Conservation (phyloP, 2,113 vertebrate species). For the Bagarius yarrelli region DNA sequence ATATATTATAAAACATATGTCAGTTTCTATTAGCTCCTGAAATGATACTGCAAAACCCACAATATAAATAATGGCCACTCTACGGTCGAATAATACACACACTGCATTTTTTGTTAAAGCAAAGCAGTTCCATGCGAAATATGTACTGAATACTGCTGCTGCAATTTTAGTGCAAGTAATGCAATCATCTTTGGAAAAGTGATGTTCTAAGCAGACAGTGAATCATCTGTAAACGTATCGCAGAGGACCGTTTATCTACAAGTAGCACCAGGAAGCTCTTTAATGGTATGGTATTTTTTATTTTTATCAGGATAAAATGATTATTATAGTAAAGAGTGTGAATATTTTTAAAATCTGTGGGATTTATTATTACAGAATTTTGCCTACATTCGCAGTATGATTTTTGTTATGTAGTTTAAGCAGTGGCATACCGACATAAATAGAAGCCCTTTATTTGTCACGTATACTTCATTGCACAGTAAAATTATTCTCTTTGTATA, state of each 20-base stretch:
- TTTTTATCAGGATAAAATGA: background rate
- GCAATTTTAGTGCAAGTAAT: background rate
- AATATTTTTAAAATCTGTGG: background rate
- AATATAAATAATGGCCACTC: background rate
- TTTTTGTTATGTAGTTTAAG: background rate
- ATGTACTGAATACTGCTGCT: background rate
- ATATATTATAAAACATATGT: background rate
- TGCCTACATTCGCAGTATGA: background rate
- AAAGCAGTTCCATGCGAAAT: background rate
- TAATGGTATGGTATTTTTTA: background rate
- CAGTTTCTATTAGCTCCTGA: background rate
- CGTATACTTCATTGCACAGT: no score
- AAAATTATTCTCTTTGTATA: no score
- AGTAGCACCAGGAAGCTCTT: background rate
- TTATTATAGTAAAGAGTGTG: no score
- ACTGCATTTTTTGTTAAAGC: background rate
- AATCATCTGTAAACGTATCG: background rate
- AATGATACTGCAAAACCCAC: background rate
- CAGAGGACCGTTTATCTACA: background rate
- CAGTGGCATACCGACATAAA: no score
- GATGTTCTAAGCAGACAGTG: slow-evolving; percentile 4
- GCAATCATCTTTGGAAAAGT: background rate
- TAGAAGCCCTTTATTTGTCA: no score
- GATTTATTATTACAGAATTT: background rate
- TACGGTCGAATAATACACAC: background rate